Conservation (phyloP, 2,113 vertebrate species). For the Meles meles region DNA sequence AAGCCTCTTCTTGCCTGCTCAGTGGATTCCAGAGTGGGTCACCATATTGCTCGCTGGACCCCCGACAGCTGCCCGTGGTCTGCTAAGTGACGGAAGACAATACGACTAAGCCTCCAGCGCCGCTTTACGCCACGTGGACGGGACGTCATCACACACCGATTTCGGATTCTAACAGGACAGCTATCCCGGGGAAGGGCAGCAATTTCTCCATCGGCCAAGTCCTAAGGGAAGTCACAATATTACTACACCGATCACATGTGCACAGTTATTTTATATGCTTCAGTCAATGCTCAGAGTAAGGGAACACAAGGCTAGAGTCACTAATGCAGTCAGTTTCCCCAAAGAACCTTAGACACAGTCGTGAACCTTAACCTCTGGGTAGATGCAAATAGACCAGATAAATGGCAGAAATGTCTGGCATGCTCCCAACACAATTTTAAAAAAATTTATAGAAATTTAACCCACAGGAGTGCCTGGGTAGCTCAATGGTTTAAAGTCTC, state of each 20-base stretch:
- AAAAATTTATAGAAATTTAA: not conserved
- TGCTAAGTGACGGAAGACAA: slow-evolving; percentile 94
- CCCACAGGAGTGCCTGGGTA: not conserved
- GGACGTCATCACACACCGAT: slow-evolving; percentile 94
- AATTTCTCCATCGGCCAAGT: slow-evolving; percentile 92
- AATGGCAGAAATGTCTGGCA: not conserved
- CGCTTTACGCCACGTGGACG: slow-evolving; percentile 91
- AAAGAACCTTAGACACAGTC: not conserved
- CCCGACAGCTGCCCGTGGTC: slow-evolving; percentile 95
- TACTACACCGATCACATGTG: not conserved
- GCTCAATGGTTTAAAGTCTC: no score
- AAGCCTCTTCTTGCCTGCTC: not conserved
- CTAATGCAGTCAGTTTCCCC: not conserved
- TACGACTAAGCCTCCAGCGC: slow-evolving; percentile 94
- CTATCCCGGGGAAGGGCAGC: slow-evolving; percentile 92
- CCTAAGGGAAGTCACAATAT: slow-evolving; percentile 80
- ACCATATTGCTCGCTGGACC: slow-evolving; percentile 95
- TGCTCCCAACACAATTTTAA: not conserved
- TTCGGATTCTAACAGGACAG: slow-evolving; percentile 93
- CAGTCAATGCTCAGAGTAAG: not conserved
- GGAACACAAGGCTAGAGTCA: not conserved
- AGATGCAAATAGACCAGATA: not conserved
- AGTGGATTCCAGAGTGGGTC: not conserved
- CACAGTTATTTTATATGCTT: not conserved
- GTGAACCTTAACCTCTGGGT: not conserved